Evolutionary conservation across 2,888 invertebrate species (phyloP).

Genomic region (Falcaria lacertinaria): DNA sequence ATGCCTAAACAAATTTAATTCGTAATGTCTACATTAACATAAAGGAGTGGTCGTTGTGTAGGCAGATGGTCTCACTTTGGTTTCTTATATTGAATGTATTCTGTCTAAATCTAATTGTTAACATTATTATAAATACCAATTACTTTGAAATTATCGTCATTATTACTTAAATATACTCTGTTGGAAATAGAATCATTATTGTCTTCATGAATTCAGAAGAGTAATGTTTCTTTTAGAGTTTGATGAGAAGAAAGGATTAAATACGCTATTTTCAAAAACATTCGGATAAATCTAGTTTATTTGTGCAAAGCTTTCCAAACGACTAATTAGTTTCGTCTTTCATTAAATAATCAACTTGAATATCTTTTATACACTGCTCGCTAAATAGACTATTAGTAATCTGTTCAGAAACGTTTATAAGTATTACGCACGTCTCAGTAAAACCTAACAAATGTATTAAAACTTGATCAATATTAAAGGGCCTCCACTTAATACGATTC

Average conservation of each 20-base stretch:
- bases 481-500: background rate
- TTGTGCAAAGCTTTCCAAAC: no score
- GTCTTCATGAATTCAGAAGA: constrained; percentile 13
- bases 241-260: no score
- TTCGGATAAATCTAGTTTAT: no score
- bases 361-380: no score
- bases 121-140: background rate
- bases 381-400: no score
- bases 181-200: no score
- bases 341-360: no score
- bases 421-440: no score
- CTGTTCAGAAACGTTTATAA: no score
- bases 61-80: constrained; percentile 31
- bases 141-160: background rate
- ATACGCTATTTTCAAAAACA: no score
- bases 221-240: no score
- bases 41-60: constrained; percentile 42
- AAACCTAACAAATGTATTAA: constrained; percentile 3
- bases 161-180: background rate
- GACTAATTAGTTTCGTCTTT: no score
- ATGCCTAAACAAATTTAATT: constrained; percentile 54
- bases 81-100: background rate
- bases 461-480: constrained; percentile 3
- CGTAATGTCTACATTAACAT: constrained; percentile 63
- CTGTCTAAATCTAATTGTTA: background rate